Conservation (phyloP, 2,888 invertebrate genomes). For the Phoronis australis region DNA sequence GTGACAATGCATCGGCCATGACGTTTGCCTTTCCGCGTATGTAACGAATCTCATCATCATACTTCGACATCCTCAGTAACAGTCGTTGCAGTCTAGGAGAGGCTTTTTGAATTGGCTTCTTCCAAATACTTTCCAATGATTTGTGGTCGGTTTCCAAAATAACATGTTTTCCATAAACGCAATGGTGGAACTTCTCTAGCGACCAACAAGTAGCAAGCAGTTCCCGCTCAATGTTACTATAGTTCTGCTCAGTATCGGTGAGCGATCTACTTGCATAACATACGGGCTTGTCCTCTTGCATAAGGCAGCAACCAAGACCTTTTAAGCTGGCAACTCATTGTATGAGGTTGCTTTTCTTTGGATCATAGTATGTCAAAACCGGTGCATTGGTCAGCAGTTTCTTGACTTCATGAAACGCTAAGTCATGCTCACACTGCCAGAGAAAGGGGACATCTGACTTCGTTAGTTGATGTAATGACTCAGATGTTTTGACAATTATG, state of each 20-base stretch:
- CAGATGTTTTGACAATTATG: neutral
- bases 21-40: slow-evolving; percentile 6
- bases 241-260: too few relatives aligned
- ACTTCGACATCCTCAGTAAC: slow-evolving; percentile 8
- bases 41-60: slow-evolving; percentile 10
- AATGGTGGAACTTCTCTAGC: too few relatives aligned
- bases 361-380: slow-evolving; percentile 13
- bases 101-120: slow-evolving; percentile 4
- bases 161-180: too few relatives aligned
- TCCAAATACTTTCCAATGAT: too few relatives aligned
- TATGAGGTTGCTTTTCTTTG: too few relatives aligned
- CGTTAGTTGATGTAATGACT: slow-evolving; percentile 9
- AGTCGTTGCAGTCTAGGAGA: slow-evolving; percentile 13
- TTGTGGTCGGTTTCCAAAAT: too few relatives aligned
- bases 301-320: too few relatives aligned
- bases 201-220: too few relatives aligned
- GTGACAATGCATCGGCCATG: slow-evolving; percentile 7
- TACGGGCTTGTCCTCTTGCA: too few relatives aligned
- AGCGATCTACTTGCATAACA: too few relatives aligned
- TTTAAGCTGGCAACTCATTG: too few relatives aligned
- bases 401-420: slow-evolving; percentile 12
- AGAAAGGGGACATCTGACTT: slow-evolving; percentile 9
- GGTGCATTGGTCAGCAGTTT: slow-evolving; percentile 12
- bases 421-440: slow-evolving; percentile 11
- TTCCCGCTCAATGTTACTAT: too few relatives aligned